Conservation (phyloP, 2,888 invertebrate genomes). For the Pammene fasciana region DNA sequence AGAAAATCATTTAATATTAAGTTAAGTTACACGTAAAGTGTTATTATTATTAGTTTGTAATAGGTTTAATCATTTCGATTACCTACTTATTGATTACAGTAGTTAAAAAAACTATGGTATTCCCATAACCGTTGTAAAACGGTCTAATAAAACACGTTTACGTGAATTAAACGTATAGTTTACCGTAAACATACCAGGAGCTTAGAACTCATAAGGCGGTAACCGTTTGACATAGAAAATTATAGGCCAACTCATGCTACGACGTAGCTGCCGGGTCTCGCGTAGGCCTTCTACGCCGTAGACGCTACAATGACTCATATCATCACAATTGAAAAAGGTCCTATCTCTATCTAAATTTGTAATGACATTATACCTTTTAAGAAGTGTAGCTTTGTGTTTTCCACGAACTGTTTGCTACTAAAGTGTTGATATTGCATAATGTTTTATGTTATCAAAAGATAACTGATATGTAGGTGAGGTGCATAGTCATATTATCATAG, state of each 20-base stretch:
- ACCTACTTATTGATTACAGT: too few species aligned
- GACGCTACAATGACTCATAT: conserved; percentile 21
- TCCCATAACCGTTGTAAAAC: conserved; percentile 2
- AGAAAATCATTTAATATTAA: too few species aligned
- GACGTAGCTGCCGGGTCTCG: conserved; percentile 5
- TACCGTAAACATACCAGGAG: conserved; percentile 15
- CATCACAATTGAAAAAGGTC: neutral
- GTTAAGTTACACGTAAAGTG: too few species aligned
- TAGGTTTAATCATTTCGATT: too few species aligned
- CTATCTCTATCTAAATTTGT: neutral
- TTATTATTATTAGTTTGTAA: too few species aligned
- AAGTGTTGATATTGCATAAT: conserved; percentile 15
- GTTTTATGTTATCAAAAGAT: conserved; percentile 15
- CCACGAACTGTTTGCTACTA: conserved; percentile 8
- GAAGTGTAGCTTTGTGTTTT: neutral
- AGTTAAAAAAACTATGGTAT: neutral
- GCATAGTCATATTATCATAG: neutral
- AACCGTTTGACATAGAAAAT: conserved; percentile 22
- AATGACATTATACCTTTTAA: neutral
- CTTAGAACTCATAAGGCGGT: neutral
- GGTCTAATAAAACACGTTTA: conserved; percentile 9
- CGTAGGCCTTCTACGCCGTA: conserved; percentile 29
- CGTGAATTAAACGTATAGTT: neutral
- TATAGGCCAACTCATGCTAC: conserved; percentile 15
- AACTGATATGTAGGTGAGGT: conserved; percentile 3